Evolutionary conservation across 2,113 vertebrate genomes (phyloP), one percentile per base, ranked within the genome.

Genomic region (Gila orcuttii): DNA sequence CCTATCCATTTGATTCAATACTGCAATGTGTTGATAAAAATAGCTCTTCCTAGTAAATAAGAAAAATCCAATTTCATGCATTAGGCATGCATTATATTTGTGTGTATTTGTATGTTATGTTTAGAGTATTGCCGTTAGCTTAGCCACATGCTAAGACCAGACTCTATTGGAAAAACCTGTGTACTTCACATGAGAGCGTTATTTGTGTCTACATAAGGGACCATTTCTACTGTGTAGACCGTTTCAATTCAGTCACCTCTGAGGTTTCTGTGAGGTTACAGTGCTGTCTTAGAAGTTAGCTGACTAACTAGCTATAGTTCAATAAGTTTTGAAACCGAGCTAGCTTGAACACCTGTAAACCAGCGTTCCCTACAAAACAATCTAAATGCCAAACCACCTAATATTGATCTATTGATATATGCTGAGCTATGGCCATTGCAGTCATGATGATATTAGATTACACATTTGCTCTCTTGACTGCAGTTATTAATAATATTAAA

Each of bases 371-470:
- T 74, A 45, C 71, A 74, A 45, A 74, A 21, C 17, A 69, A 36
- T 33, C 36, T 42, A 28, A 47, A 47, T 75, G 42, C n/a, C 12
- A 75, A 25, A 47, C 42, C 13, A 75, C 15, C 47, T 77, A 52
- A 77, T 76, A 31, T 76, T 31, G 74, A 76, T 52, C 25, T 6
- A 4, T 4, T 79, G 39, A 39, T 42, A 79, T 55, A 79, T 62
- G 77, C 57, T 60, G 55, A 79, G 36, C 57, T 19, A 42, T 79
- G 33, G n/a, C 10, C 25, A 55, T 13, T n/a, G 21, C 19, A 6
- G 77, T 25, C 55, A 79, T 42, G 23, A 60, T 79, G 77, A 79
- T 60, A 39, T 79, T 79, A 79, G 31, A 62, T 52, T 79, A 42
- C 6, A 79, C 33, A 79, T 79, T 62, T 60, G 33, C 55, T 79